Percentiles rank a stretch among this genome's conserved stretches.
These are phyloP conservation scores for Octodon degus DNA, from an alignment of 2,113 vertebrate species.

Conservation along the genomic window DNA sequence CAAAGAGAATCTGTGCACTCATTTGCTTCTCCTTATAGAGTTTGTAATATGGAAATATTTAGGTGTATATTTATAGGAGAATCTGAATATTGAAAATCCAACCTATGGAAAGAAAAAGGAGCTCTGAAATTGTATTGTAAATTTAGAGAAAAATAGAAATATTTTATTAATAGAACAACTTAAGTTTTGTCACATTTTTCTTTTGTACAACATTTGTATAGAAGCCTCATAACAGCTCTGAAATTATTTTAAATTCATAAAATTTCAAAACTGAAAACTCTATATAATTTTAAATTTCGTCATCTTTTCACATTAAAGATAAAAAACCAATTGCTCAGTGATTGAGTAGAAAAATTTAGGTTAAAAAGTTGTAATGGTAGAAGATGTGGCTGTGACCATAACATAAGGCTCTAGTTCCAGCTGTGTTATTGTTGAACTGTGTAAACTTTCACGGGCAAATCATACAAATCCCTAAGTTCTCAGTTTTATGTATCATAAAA, in stretches of 20 bases:
- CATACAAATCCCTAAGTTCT: background rate
- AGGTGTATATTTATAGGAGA: background rate
- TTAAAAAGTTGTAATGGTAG: background rate
- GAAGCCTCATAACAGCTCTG: background rate
- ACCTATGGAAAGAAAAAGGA: background rate
- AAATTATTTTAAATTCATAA: conserved; percentile 23
- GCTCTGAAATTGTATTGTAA: conserved; percentile 1
- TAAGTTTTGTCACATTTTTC: background rate
- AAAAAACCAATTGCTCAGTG: background rate
- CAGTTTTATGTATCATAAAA: background rate
- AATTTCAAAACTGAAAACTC: background rate
- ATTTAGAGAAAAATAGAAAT: background rate
- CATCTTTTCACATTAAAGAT: conserved; percentile 3
- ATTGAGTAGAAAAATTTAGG: background rate
- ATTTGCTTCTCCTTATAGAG: conserved; percentile 1
- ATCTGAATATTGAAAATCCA: background rate
- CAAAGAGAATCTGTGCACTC: background rate
- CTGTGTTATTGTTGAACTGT: background rate
- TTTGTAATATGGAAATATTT: background rate
- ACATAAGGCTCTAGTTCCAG: background rate
- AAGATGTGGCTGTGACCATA: background rate
- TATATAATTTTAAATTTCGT: background rate
- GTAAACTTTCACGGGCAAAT: background rate
- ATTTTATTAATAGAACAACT: background rate
- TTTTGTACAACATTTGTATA: background rate